These are phyloP conservation scores for Crenuchus spilurus DNA, from an alignment of 2,797 vertebrate species.

Conservation along the genomic window DNA sequence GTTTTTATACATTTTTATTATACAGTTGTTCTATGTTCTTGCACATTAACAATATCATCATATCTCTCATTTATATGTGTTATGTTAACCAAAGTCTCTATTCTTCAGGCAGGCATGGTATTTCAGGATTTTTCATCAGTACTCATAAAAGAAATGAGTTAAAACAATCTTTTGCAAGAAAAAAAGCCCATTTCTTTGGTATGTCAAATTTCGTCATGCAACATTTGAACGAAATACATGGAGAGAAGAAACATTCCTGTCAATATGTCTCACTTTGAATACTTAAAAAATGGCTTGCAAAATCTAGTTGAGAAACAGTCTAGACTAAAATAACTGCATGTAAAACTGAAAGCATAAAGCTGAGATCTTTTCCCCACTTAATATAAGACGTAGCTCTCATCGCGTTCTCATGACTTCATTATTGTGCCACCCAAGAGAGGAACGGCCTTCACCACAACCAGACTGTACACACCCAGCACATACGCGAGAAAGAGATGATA, in stretches of 20 bases:
- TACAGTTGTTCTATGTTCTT: too few relatives aligned
- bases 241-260: not conserved
- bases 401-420: constrained; percentile 35
- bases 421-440: constrained; percentile 39
- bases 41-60: too few relatives aligned
- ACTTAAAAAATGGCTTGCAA: not conserved
- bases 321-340: constrained; percentile 15
- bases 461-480: not conserved
- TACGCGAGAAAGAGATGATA: not conserved
- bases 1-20: too few relatives aligned
- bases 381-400: not conserved
- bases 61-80: too few relatives aligned
- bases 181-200: not conserved
- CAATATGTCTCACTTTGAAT: not conserved
- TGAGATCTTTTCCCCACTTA: not conserved
- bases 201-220: constrained; percentile 3
- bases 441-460: constrained; percentile 23
- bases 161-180: not conserved
- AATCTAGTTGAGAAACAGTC: constrained; percentile 1
- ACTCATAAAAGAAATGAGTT: not conserved
- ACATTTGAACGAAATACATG: not conserved
- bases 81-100: too few relatives aligned
- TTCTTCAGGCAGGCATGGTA: too few relatives aligned
- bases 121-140: too few relatives aligned
- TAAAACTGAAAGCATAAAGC: not conserved